Evolutionary conservation across 2,888 invertebrate species (phyloP), one percentile per base, ranked within the genome.

Genomic region (Lordiphosa fenestrarum): DNA sequence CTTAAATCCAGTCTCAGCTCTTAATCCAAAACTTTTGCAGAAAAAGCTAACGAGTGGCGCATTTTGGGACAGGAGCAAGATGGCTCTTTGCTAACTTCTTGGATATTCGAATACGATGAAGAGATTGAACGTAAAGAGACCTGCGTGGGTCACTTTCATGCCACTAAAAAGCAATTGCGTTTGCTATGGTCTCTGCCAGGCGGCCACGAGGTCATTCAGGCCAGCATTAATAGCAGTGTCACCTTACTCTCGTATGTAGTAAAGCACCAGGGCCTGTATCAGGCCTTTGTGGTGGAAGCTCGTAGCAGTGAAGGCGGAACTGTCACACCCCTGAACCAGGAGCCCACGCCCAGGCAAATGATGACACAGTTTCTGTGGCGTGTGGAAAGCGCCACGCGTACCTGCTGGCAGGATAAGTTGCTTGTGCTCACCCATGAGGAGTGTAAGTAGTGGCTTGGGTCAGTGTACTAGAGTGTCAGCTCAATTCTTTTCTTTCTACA

Each of bases 11-110:
- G 0, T 3, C 3, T 5, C 2, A 0, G 5, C 6, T 30, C 12
- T 15, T 9, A 3, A 9, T 15, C 3, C 15, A 1, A 10, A 10
- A 10, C 13, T 10, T 3, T 6, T 15, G 19, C 59, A 76, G 76
- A 76, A 30, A 91, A 91, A 85, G 93, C 94, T 0, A 92, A 93
- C 69, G 94, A 95, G 90, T 95, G 95, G 95, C 93, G 95, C 57
- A 90, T 95, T 53, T 89, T 96, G 68, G 95, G 95, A 0, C 95
- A 95, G 88, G 95, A 96, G 86, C 93, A 93, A 87, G 93, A 95
- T 87, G 94, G 94, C 2, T 92, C 92, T 0, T 91, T 95, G 81
- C 87, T 95, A 25, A 91, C 95, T 33, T 92, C 94, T 23, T 95
- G 95, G 95, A 89, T 90, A 62, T 88, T 89, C 42, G 88, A 87